phyloP scores from a whole-genome alignment of 2,113 vertebrate species.

The Trochalopteron elliotii region DNA sequence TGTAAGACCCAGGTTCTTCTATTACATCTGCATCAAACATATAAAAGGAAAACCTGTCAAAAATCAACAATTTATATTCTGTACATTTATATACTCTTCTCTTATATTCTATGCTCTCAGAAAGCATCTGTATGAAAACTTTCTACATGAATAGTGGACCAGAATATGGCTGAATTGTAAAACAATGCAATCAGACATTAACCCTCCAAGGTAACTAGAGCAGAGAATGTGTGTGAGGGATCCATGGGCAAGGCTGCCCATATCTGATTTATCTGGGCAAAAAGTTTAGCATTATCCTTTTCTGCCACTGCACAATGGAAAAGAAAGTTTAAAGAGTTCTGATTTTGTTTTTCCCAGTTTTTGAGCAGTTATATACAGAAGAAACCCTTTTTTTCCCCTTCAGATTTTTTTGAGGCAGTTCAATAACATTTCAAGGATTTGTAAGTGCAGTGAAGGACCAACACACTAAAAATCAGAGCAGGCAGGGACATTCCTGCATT shows the following conservation, averaged over 20 bases:
- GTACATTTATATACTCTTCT: not conserved
- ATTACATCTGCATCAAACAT: not conserved
- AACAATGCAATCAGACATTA: not conserved
- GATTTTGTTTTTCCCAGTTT: not conserved
- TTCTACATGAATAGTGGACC: not conserved
- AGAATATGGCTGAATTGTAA: not conserved
- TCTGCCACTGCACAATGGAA: not conserved
- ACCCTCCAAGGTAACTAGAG: not conserved
- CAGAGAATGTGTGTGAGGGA: not conserved
- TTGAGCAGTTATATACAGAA: not conserved
- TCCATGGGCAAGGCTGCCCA: not conserved
- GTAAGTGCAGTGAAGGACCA: not conserved
- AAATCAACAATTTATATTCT: not conserved
- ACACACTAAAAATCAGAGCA: not conserved
- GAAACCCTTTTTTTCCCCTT: not conserved
- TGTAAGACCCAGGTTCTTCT: not conserved
- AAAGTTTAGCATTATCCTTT: not conserved
- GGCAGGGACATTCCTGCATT: accelerated
- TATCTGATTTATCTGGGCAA: not conserved
- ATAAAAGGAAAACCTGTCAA: not conserved
- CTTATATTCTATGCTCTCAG: not conserved
- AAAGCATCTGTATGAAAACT: not conserved
- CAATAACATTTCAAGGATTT: not conserved
- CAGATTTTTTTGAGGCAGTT: not conserved
- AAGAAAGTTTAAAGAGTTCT: not conserved